Evolutionary conservation across 2,888 invertebrate species (phyloP).

Genomic region (Baccha elongata): DNA sequence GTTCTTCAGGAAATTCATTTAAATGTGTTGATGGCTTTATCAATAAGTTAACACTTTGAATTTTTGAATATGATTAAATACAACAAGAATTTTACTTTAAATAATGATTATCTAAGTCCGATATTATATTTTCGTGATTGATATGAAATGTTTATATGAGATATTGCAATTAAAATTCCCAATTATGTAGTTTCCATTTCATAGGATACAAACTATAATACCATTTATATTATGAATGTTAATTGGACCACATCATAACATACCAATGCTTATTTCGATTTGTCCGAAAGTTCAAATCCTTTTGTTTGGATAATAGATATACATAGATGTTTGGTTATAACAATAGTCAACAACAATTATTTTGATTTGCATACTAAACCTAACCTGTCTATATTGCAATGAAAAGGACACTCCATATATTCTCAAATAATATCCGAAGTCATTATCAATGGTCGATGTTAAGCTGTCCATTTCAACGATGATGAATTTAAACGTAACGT

Average conservation of each 20-base stretch:
- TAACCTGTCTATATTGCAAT: not conserved
- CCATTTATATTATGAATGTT: not conserved
- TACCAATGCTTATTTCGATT: too few species aligned
- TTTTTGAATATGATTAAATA: not conserved
- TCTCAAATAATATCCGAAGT: constrained; percentile 3
- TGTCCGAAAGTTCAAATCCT: too few species aligned
- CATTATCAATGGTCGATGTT: constrained; percentile 13
- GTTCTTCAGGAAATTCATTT: not conserved
- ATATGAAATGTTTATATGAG: not conserved
- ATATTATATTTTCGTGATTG: not conserved
- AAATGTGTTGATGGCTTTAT: not conserved
- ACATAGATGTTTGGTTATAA: not conserved
- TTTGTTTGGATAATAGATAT: not conserved
- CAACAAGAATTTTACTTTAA: not conserved
- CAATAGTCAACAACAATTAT: not conserved
- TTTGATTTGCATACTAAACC: not conserved
- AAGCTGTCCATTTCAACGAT: not conserved
- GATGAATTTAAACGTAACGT: constrained; percentile 5
- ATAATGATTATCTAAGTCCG: not conserved
- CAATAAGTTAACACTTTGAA: not conserved
- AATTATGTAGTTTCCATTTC: not conserved
- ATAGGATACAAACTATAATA: not conserved
- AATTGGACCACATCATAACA: not conserved
- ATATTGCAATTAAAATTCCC: constrained; percentile 17
- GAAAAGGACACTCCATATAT: not conserved